These are phyloP conservation scores for Herminia tarsipennalis DNA, from an alignment of 2,888 invertebrate genomes.

Conservation along the genomic window DNA sequence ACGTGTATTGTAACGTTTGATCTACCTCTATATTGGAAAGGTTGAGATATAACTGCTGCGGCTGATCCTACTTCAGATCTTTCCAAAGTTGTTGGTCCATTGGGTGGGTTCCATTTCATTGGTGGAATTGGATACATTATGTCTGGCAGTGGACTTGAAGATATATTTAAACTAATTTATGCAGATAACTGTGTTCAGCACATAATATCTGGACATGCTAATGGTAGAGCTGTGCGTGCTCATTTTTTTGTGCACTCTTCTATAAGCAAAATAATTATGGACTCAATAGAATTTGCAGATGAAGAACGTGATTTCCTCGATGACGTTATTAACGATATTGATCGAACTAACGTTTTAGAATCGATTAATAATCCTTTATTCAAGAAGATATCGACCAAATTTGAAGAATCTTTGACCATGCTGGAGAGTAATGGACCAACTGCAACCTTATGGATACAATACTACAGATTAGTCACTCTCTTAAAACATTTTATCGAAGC, in stretches of 20 bases:
- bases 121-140: slow-evolving; percentile 41
- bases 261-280: no score
- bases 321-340: slow-evolving; percentile 1
- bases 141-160: slow-evolving; percentile 44
- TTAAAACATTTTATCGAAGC: slow-evolving; percentile 44
- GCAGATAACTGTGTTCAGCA: no score
- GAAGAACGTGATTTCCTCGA: no score
- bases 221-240: no score
- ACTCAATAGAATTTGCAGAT: no score
- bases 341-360: neutral
- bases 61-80: slow-evolving; percentile 16
- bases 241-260: no score
- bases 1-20: slow-evolving; percentile 45
- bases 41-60: slow-evolving; percentile 38
- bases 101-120: slow-evolving; percentile 47
- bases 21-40: slow-evolving; percentile 47
- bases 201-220: no score
- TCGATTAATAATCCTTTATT: neutral
- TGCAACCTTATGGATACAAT: slow-evolving; percentile 22
- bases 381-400: neutral
- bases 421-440: neutral
- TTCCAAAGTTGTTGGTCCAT: slow-evolving; percentile 22
- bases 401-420: neutral
- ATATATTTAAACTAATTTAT: no score
- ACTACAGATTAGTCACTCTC: slow-evolving; percentile 39